Percentiles rank a stretch among this genome's conserved stretches.
phyloP scores from a whole-genome alignment of 1,140 invertebrate genomes.

The Cydia pomonella region DNA sequence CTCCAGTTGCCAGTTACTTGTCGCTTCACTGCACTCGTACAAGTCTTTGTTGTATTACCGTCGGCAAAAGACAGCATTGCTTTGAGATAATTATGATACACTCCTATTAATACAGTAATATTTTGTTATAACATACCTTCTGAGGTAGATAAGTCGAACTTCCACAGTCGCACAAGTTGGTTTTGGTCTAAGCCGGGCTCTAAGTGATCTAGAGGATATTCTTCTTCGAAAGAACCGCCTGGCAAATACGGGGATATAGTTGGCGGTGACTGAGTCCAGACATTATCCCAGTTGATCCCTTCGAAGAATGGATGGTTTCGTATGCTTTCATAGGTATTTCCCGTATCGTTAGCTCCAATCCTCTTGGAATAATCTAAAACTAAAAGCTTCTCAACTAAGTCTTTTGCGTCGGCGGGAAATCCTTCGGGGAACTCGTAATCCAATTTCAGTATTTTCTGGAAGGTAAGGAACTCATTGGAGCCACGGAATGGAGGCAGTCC shows the following conservation, averaged over 20 bases:
- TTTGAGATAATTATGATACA: slow-evolving; percentile 7
- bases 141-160: slow-evolving; percentile 83
- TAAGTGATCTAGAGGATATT: slow-evolving; percentile 87
- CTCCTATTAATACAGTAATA: slow-evolving; percentile 32
- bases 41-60: slow-evolving; percentile 53
- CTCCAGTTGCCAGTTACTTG: slow-evolving; percentile 60
- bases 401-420: slow-evolving; percentile 90
- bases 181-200: slow-evolving; percentile 93
- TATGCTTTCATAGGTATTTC: slow-evolving; percentile 89
- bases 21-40: slow-evolving; percentile 63
- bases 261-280: slow-evolving; percentile 91
- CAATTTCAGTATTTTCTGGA: slow-evolving; percentile 96
- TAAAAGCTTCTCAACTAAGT: slow-evolving; percentile 93
- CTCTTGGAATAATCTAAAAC: slow-evolving; percentile 90
- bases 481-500: slow-evolving; percentile 96
- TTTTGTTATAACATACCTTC: slow-evolving; percentile 61
- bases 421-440: slow-evolving; percentile 96
- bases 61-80: slow-evolving; percentile 38
- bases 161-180: slow-evolving; percentile 88
- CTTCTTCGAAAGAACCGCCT: slow-evolving; percentile 87
- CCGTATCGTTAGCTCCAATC: slow-evolving; percentile 90
- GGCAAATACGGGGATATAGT: slow-evolving; percentile 92
- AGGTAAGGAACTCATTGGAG: slow-evolving; percentile 97
- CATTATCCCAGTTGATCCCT: slow-evolving; percentile 90
- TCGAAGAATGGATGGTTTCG: slow-evolving; percentile 93